phyloP scores from a whole-genome alignment of 2,113 vertebrate genomes.

The Myotis lucifugus region DNA sequence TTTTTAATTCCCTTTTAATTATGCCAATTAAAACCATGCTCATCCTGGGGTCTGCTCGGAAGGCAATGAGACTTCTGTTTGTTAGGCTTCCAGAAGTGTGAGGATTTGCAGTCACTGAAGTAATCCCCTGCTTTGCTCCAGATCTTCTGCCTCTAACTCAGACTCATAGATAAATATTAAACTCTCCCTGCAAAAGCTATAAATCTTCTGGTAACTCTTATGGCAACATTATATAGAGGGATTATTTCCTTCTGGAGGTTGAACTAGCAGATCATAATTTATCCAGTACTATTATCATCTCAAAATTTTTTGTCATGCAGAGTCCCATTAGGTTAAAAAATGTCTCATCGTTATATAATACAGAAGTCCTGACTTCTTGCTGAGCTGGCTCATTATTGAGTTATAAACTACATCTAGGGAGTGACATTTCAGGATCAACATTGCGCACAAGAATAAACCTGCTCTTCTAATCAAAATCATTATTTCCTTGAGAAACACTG shows the following conservation, averaged over 20 bases:
- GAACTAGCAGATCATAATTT: slow-evolving; percentile 73
- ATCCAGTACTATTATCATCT: slow-evolving; percentile 56
- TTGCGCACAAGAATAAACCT: background rate
- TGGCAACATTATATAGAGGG: slow-evolving; percentile 58
- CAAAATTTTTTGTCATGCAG: slow-evolving; percentile 67
- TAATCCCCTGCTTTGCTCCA: slow-evolving; percentile 77
- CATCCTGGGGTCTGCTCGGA: slow-evolving; percentile 13
- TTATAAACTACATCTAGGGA: slow-evolving; percentile 31
- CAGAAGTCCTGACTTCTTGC: slow-evolving; percentile 55
- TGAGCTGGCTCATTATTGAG: slow-evolving; percentile 50
- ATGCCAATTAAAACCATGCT: slow-evolving; percentile 58
- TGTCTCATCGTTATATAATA: slow-evolving; percentile 62
- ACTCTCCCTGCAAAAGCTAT: slow-evolving; percentile 68
- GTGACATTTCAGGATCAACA: slow-evolving; percentile 54
- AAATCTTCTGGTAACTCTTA: slow-evolving; percentile 70
- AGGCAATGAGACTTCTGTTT: slow-evolving; percentile 62
- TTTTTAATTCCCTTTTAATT: slow-evolving; percentile 58
- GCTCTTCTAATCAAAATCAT: slow-evolving; percentile 14
- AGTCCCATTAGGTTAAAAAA: slow-evolving; percentile 59
- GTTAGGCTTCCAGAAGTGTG: slow-evolving; percentile 58
- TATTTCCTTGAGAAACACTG: slow-evolving; percentile 27
- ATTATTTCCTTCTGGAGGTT: slow-evolving; percentile 65
- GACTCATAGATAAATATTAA: slow-evolving; percentile 72
- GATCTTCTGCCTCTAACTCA: slow-evolving; percentile 31
- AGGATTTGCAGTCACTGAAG: slow-evolving; percentile 62